Conservation (phyloP, 2,113 vertebrate species). For the Entomyzon cyanotis region DNA sequence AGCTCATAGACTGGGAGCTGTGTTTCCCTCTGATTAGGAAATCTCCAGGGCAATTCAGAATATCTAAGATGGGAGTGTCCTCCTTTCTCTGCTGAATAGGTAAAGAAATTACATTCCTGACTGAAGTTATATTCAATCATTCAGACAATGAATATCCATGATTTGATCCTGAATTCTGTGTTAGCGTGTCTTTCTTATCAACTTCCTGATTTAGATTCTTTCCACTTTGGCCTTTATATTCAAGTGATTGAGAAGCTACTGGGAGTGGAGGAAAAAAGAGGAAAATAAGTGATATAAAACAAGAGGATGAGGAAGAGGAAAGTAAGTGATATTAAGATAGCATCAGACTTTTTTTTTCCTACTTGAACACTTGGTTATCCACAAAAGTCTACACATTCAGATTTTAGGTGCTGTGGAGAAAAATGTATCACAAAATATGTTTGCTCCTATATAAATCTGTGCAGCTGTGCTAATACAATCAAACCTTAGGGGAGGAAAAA, state of each 20-base stretch:
- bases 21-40: neutral
- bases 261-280: neutral
- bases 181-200: neutral
- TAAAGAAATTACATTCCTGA: neutral
- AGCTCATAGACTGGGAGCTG: neutral
- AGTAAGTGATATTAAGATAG: neutral
- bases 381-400: neutral
- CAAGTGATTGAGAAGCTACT: neutral
- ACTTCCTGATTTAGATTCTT: neutral
- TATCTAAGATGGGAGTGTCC: neutral
- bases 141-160: neutral
- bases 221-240: neutral
- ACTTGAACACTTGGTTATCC: neutral
- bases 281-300: neutral
- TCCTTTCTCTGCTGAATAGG: neutral
- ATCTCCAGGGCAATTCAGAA: neutral
- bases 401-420: neutral
- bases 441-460: neutral
- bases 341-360: neutral
- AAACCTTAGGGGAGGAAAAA: neutral
- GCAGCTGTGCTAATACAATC: neutral
- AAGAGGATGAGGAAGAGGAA: neutral
- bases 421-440: neutral
- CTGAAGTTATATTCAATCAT: neutral
- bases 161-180: neutral